Evolutionary conservation across 1,140 invertebrate genomes (phyloP), one percentile per base, ranked within the genome.

Genomic region (Pantala flavescens): DNA sequence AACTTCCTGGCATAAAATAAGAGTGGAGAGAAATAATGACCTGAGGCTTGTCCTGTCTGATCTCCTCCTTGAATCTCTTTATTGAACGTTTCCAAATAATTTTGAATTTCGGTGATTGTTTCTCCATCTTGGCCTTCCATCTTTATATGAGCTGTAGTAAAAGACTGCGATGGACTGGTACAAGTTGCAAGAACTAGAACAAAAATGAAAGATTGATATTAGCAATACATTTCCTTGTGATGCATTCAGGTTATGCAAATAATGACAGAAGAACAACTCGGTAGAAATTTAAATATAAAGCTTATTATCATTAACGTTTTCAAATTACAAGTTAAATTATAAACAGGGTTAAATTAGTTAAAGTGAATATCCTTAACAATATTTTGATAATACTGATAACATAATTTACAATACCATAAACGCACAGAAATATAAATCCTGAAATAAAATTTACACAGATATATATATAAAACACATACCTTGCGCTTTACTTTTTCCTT

Each of bases 51-150:
- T 78, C 84, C 49, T 76, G 70, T 80, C 76, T 82, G 85, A 81
- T 88, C 83, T 80, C 84, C 84, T 70, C 86, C 87, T 76, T 89
- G 88, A 72, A 94, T 94, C 82, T 94, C 92, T 79, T 93, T 93
- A 79, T 95, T 92, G 80, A 94, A 94, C 5, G 91, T 91, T 74
- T 90, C 91, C 70, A 95, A 83, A 79, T 94, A 94, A 74, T 91
- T 91, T 78, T 94, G 92, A 78, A 93, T 91, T 77, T 93, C 91
- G 42, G 88, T 90, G 19, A 91, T 88, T 76, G 83, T 85, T 78
- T 88, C 86, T n/a, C 78, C 77, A 72, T 83, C 82, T 21, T 78
- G 78, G 19, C 77, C 77, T 76, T 84, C 82, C 74, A 84, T 75
- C 78, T 84, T 84, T 43, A 84, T 76, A 43, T 77, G 71, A 19